Percentiles rank a stretch among this genome's conserved stretches.
These are phyloP conservation scores for Sternarchorhynchus goeldii DNA, from an alignment of 2,797 vertebrate species.

Conservation along the genomic window DNA sequence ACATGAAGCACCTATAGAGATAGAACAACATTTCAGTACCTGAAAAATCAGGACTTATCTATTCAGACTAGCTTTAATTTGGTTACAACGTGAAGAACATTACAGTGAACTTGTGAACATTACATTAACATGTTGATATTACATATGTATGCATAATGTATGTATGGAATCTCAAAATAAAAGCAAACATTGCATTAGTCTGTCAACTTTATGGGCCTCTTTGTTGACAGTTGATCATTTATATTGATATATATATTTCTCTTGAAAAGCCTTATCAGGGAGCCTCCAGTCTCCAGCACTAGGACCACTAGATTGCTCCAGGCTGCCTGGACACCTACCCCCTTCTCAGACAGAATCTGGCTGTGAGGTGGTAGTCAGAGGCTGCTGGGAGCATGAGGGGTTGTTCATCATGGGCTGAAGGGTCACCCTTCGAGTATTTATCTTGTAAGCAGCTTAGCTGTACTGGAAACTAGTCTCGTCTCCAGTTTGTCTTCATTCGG, in stretches of 20 bases:
- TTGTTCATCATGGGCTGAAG: constrained; percentile 70
- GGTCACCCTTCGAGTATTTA: constrained; percentile 67
- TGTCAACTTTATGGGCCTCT: constrained; percentile 70
- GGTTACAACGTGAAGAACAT: too few relatives aligned
- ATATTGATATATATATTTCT: constrained; percentile 55
- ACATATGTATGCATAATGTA: too few relatives aligned
- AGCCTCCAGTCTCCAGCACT: not conserved
- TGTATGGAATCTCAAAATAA: not conserved
- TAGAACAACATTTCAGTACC: too few relatives aligned
- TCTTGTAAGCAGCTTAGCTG: constrained; percentile 69
- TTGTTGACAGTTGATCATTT: constrained; percentile 69
- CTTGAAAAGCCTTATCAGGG: not conserved
- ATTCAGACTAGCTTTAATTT: too few relatives aligned
- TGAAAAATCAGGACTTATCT: too few relatives aligned
- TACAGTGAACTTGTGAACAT: too few relatives aligned
- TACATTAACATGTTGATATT: too few relatives aligned
- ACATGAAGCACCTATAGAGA: too few relatives aligned
- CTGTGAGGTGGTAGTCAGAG: constrained; percentile 44
- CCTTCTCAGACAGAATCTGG: constrained; percentile 19
- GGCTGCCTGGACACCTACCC: constrained; percentile 11
- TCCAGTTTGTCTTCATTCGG: constrained; percentile 73
- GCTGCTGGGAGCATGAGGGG: constrained; percentile 41
- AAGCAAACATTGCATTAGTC: not conserved
- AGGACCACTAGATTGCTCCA: constrained; percentile 32
- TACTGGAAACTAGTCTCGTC: constrained; percentile 67